Evolutionary conservation across 2,888 invertebrate species (phyloP).

Genomic region (Agrypnus murinus): DNA sequence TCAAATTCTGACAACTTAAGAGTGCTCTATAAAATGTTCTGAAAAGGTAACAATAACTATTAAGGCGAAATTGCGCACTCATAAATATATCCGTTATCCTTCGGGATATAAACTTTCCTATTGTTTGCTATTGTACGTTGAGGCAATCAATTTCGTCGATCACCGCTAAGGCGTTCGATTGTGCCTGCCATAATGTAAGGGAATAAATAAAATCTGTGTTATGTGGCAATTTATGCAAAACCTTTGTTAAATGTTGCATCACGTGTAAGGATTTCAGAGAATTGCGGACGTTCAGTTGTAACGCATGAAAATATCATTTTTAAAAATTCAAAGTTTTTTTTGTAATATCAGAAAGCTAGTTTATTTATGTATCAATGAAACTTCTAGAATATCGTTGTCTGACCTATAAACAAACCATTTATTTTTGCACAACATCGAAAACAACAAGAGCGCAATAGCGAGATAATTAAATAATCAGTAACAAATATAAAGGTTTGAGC

Average conservation of each 20-base stretch:
- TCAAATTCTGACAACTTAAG: conserved; percentile 30
- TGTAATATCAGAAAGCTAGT: no score
- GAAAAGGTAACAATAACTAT: conserved; percentile 34
- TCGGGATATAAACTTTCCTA: conserved; percentile 36
- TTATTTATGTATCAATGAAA: no score
- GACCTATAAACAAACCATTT: no score
- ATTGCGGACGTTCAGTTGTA: not conserved
- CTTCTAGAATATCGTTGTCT: no score
- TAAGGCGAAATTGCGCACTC: conserved; percentile 35
- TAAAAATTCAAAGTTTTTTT: no score
- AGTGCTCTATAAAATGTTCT: conserved; percentile 28
- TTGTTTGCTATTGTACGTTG: conserved; percentile 36
- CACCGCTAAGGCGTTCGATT: conserved; percentile 33
- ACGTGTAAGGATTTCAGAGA: conserved; percentile 13
- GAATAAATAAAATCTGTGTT: conserved; percentile 33
- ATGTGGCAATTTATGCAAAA: conserved; percentile 28
- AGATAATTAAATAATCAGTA: no score
- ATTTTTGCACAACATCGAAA: no score
- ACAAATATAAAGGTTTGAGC: no score
- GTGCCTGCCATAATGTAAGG: conserved; percentile 19
- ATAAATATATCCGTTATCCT: conserved; percentile 35
- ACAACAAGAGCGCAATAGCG: no score
- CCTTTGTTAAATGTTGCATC: conserved; percentile 21
- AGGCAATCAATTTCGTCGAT: conserved; percentile 35
- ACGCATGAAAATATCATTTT: no score